Evolutionary conservation across 92 coral and sea anemone genomes (phyloP), one percentile per base, ranked within the genome.

Genomic region (Hydrozoanthus gracilis): DNA sequence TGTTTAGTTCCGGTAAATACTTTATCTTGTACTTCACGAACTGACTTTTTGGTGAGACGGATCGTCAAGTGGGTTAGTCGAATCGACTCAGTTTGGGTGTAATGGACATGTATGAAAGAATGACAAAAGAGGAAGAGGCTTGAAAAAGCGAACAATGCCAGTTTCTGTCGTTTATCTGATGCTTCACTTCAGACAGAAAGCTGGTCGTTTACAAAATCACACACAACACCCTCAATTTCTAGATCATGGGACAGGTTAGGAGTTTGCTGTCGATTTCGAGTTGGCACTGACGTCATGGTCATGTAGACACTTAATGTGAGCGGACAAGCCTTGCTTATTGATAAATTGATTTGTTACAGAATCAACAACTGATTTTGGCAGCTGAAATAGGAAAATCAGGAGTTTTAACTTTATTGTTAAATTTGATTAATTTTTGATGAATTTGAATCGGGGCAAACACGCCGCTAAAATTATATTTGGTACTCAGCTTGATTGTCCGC

Each of bases 351-450:
- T 77, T 77, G 82, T 77, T 77, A 77, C 67, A 77, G 68, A 18
- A 54, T 77, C 66, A 67, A 52, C 82, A 77, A 77, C 82, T 77
- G 82, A 77, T 77, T 77, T 77, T 77, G 66, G 82, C 82, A 77
- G 82, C 67, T 77, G 68, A 49, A 77, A 52, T 77, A 77, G 50
- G 68, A 77, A 77, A 77, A 54, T 77, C 82, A 77, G 67, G 67
- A 77, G 55, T 77, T 77, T 52, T 77, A 77, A 55, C 51, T 44
- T 77, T 51, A 77, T 35, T 77, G 52, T 77, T 49, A 77, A 67
- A 77, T n/a, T n/a, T n/a, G n/a, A n/a, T n/a, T n/a, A n/a, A n/a
- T n/a, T n/a, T n/a, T n/a, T n/a, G n/a, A n/a, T n/a, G n/a, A n/a
- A n/a, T n/a, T n/a, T n/a, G n/a, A 78, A 78, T 78, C 83, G 58